Conservation (phyloP, 2,888 invertebrate species). For the Antheraea yamamai region DNA sequence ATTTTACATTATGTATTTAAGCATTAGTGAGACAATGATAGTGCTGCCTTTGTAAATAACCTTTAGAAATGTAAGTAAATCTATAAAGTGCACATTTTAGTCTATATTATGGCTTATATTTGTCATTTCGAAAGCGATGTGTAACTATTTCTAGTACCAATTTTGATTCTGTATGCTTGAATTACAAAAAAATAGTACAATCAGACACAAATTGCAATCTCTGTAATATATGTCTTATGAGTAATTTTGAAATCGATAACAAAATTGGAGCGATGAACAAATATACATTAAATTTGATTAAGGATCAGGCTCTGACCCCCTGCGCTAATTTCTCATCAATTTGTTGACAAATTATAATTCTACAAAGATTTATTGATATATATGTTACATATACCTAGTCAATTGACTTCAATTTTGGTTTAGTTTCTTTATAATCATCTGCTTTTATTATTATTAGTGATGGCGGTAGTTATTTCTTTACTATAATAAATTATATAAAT, state of each 20-base stretch:
- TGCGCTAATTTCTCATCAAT: not conserved
- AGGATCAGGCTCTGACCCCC: not conserved
- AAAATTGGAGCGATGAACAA: not conserved
- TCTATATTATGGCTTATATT: no score
- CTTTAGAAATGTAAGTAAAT: no score
- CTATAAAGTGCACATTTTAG: no score
- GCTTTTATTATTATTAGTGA: not conserved
- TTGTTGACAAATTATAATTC: not conserved
- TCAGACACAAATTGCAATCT: not conserved
- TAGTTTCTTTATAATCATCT: not conserved
- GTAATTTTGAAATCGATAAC: conserved; percentile 2
- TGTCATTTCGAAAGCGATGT: no score
- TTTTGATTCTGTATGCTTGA: not conserved
- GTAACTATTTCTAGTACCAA: not conserved
- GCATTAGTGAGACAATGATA: no score
- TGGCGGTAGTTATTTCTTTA: not conserved
- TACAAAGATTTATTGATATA: not conserved
- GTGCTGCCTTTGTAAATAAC: no score
- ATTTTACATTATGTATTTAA: no score
- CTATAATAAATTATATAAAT: no score
- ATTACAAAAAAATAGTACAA: not conserved
- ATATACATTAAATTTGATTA: conserved; percentile 2
- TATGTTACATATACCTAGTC: not conserved
- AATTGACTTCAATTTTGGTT: not conserved
- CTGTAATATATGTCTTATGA: not conserved